These are phyloP conservation scores for Dasypus novemcinctus DNA, from an alignment of 2,113 vertebrate species.

Conservation along the genomic window DNA sequence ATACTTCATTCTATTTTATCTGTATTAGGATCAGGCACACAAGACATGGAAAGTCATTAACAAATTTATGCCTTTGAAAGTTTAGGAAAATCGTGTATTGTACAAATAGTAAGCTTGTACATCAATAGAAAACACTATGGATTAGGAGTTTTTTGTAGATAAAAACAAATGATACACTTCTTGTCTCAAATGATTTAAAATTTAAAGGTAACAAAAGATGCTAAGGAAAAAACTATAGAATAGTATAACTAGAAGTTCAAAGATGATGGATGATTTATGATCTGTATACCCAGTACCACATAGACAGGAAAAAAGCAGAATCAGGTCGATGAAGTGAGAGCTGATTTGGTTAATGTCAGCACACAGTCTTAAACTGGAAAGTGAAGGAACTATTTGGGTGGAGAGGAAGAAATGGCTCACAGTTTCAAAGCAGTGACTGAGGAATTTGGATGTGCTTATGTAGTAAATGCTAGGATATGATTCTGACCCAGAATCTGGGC, in stretches of 20 bases:
- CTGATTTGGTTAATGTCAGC: background rate
- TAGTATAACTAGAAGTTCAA: background rate
- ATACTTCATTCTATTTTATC: background rate
- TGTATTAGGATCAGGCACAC: background rate
- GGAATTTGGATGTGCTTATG: background rate
- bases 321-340: background rate
- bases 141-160: background rate
- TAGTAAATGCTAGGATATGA: background rate
- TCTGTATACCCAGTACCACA: background rate
- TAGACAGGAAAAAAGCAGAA: background rate
- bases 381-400: background rate
- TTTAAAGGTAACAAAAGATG: constrained; percentile 21
- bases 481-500: background rate
- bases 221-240: background rate
- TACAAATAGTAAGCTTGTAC: background rate
- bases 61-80: background rate
- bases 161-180: background rate
- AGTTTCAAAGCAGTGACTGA: background rate
- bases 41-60: background rate
- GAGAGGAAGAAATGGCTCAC: background rate
- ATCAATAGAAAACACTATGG: background rate
- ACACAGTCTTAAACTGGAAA: background rate
- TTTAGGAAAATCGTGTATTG: background rate
- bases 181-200: background rate
- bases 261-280: background rate